phyloP scores from a whole-genome alignment of 2,797 vertebrate species.

The Sternarchorhynchus goeldii region DNA sequence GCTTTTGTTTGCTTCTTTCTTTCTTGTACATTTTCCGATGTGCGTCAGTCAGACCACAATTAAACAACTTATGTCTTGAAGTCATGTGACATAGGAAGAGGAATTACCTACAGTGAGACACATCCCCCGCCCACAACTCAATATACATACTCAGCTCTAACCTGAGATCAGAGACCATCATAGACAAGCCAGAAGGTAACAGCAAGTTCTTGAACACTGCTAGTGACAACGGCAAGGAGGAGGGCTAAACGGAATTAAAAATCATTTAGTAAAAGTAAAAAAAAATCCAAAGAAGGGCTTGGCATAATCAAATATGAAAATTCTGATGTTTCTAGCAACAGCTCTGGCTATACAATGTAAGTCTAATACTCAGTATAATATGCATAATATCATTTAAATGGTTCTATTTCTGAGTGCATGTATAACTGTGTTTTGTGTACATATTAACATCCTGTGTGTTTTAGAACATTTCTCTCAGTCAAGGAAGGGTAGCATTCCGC shows the following conservation, averaged over 20 bases:
- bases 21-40: slow-evolving; percentile 72
- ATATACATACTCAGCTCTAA: slow-evolving; percentile 58
- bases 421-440: too few relatives aligned
- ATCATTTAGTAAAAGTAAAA: slow-evolving; percentile 4
- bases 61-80: slow-evolving; percentile 50
- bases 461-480: too few relatives aligned
- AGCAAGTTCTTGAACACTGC: slow-evolving; percentile 8
- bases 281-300: background rate
- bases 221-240: background rate
- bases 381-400: background rate
- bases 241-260: background rate
- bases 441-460: too few relatives aligned
- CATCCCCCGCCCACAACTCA: slow-evolving; percentile 51
- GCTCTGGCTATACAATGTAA: slow-evolving; percentile 65
- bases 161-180: slow-evolving; percentile 23
- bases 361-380: slow-evolving; percentile 7
- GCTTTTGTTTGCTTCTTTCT: slow-evolving; percentile 43
- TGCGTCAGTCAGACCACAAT: slow-evolving; percentile 64
- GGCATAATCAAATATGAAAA: slow-evolving; percentile 32
- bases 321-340: slow-evolving; percentile 58
- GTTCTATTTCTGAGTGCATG: too few relatives aligned
- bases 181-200: slow-evolving; percentile 13
- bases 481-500: background rate
- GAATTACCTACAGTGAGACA: slow-evolving; percentile 57
- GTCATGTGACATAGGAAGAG: slow-evolving; percentile 70